Conservation (phyloP, 2,797 vertebrate species). For the Fratercula arctica region DNA sequence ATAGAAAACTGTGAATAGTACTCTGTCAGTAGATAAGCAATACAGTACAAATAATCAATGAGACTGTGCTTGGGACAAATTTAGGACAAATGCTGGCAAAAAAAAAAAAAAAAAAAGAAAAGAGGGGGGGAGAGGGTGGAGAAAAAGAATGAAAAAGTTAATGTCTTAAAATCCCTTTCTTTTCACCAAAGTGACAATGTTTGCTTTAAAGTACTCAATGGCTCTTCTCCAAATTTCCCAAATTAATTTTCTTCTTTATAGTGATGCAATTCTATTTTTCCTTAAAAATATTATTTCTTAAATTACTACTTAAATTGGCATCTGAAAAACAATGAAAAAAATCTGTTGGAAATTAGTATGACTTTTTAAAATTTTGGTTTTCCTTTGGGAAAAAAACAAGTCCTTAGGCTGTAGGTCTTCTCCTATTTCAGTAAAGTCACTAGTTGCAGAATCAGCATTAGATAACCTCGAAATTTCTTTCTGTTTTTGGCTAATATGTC, state of each 20-base stretch:
- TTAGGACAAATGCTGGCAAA: not conserved
- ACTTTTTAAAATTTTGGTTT: not conserved
- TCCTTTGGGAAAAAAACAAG: rapidly evolving
- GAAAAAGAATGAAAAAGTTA: not conserved
- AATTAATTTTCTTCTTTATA: not conserved
- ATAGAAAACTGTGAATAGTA: not conserved
- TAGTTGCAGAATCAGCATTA: not conserved
- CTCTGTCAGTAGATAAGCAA: not conserved
- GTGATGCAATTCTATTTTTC: not conserved
- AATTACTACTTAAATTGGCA: not conserved
- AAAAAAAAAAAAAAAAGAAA: not conserved
- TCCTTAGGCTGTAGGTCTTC: not conserved
- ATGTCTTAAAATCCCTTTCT: not conserved
- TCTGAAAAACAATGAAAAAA: not conserved
- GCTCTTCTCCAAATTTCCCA: not conserved
- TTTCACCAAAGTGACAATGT: not conserved
- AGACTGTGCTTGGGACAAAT: not conserved
- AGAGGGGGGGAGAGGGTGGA: rapidly evolving
- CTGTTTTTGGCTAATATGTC: not conserved
- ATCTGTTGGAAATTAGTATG: not conserved
- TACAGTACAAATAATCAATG: not conserved
- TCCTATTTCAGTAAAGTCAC: not conserved
- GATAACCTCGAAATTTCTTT: not conserved
- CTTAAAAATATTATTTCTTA: not conserved
- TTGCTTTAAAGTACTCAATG: not conserved